Evolutionary conservation across 2,888 invertebrate genomes (phyloP).

Genomic region (Hyalella azteca): DNA sequence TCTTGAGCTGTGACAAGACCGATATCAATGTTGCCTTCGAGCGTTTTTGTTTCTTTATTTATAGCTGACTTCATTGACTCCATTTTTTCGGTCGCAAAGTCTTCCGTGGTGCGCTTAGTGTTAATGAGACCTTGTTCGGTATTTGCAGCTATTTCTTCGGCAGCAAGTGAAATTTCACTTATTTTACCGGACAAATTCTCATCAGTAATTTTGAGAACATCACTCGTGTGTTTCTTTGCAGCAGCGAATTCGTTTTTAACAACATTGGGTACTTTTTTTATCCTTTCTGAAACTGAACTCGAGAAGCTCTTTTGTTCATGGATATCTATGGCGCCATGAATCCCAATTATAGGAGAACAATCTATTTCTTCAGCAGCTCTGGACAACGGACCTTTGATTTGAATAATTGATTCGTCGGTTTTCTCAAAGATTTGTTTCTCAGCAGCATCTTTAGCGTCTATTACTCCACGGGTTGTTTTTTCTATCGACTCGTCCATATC

Average conservation of each 20-base stretch:
- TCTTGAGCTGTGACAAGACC: background rate
- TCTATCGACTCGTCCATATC: background rate
- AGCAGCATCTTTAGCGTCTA: too few species aligned
- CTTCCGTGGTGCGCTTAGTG: background rate
- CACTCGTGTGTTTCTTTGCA: background rate
- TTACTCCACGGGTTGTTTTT: too few species aligned
- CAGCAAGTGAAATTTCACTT: background rate
- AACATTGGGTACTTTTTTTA: background rate
- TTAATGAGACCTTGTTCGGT: background rate
- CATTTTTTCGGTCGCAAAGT: background rate
- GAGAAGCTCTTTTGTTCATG: background rate
- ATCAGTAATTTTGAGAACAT: background rate
- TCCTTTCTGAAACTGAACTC: background rate
- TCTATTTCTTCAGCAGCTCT: background rate
- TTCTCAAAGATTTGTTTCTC: too few species aligned
- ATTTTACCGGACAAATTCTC: background rate
- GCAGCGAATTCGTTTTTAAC: background rate
- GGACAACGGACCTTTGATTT: background rate
- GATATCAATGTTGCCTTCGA: background rate
- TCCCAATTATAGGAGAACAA: background rate
- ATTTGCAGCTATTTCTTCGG: background rate
- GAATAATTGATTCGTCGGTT: background rate
- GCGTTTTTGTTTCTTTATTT: background rate
- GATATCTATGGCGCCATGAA: background rate
- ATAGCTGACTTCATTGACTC: background rate